These are phyloP conservation scores for Triplophysa rosa DNA, from an alignment of 2,113 vertebrate genomes.

Conservation along the genomic window DNA sequence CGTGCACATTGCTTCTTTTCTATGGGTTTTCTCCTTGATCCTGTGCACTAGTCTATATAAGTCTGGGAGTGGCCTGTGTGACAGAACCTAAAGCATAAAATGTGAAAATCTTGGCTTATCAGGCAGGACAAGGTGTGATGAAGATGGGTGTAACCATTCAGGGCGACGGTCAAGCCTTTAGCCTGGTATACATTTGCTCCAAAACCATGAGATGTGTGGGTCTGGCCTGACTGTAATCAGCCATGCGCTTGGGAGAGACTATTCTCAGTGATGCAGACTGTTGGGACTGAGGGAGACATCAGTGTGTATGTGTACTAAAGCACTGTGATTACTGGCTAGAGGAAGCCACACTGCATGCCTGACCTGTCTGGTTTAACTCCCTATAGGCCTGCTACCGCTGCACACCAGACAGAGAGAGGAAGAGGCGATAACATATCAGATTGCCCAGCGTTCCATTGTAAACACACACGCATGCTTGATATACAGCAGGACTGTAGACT, in stretches of 20 bases:
- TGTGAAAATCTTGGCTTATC: conserved; percentile 68
- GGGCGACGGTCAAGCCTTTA: conserved; percentile 48
- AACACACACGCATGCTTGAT: conserved; percentile 1
- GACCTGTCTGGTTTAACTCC: conserved; percentile 35
- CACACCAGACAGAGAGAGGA: conserved; percentile 57
- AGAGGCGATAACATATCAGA: conserved; percentile 39
- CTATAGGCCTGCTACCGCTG: conserved; percentile 51
- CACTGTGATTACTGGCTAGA: conserved; percentile 61
- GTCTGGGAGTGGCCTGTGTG: not conserved
- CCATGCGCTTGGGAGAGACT: conserved; percentile 46
- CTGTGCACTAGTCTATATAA: not conserved
- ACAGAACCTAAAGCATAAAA: conserved; percentile 34
- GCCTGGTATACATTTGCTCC: conserved; percentile 63
- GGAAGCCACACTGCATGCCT: conserved; percentile 60
- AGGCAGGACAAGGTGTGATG: conserved; percentile 51
- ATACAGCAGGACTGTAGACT: conserved; percentile 21
- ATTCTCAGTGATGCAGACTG: conserved; percentile 39
- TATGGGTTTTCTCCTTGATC: not conserved
- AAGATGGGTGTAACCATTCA: conserved; percentile 35
- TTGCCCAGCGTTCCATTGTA: not conserved
- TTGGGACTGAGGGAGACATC: conserved; percentile 43
- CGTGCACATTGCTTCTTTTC: not conserved
- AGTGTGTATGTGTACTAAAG: conserved; percentile 31
- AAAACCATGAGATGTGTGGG: conserved; percentile 57
- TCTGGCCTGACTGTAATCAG: conserved; percentile 41